Evolutionary conservation across 2,113 vertebrate genomes (phyloP), one percentile per base, ranked within the genome.

Genomic region (Todiramphus saurophagus): DNA sequence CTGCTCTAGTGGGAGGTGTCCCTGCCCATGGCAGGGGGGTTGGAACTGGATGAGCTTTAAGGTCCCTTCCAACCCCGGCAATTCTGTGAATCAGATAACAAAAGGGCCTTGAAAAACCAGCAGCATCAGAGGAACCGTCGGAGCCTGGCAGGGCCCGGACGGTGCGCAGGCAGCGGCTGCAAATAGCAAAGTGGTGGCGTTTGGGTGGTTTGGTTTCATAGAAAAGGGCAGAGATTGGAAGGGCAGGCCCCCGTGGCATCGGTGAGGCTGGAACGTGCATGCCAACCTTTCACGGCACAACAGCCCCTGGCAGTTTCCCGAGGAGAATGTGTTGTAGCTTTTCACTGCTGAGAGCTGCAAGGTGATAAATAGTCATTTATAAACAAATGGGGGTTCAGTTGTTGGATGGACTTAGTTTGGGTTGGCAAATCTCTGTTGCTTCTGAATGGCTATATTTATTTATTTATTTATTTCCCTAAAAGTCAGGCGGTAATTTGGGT

Each of bases 381-480:
- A 84, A 90, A 91, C 77, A 90, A 84, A 93, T 50, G 58, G 48
- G 63, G 87, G 66, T 76, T 84, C 82, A 85, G 90, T 88, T 69
- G 20, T 89, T 76, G 69, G 88, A 77, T 81, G 46, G 58, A 21
- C 73, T 90, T 80, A 11, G 70, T 78, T 79, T 80, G 85, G 35
- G n/a, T 75, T 96, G 79, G 87, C 72, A 77, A 63, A 82, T 33
- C 50, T 89, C 72, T 86, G 1, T 86, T 44, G 56, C 64, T 92
- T 94, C 77, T 87, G 70, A 89, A 78, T 28, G 56, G 83, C 79
- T 72, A 37, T 37, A 39, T 81, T 50, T 76, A 60, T 72, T 53
- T 24, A 85, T 77, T 74, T 43, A 85, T 56, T 58, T 33, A 37
- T 51, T 51, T 51, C 43, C 43, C 25, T 33, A n/a, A 66, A 48